These are phyloP conservation scores for Hippasteria phrygiana DNA, from an alignment of 53 echinoderm and acorn worm species.

Conservation along the genomic window DNA sequence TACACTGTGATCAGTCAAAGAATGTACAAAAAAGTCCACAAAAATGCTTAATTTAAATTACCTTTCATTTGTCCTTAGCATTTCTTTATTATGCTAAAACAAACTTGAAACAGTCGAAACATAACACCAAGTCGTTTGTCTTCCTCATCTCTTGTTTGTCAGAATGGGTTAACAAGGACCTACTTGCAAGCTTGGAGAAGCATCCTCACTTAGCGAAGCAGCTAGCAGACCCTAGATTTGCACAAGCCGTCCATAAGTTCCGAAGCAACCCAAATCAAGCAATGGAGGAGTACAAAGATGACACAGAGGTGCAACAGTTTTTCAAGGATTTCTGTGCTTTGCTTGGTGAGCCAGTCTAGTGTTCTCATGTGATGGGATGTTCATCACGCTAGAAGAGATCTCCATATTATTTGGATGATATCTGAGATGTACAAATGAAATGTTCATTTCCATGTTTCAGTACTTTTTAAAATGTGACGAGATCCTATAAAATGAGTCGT, in stretches of 20 bases:
- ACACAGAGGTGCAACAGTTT: conserved; percentile 86
- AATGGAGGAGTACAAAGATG: conserved; percentile 75
- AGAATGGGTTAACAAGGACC: conserved; percentile 90
- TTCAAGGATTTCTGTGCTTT: conserved; percentile 91
- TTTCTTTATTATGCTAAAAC: too few relatives aligned
- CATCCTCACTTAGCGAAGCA: conserved; percentile 79
- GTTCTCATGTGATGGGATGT: not conserved
- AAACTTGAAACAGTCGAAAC: not conserved
- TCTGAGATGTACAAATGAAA: too few relatives aligned
- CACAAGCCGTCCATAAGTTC: conserved; percentile 84
- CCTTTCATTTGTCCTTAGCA: too few relatives aligned
- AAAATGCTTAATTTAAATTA: too few relatives aligned
- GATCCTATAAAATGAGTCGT: too few relatives aligned
- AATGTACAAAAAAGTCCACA: too few relatives aligned
- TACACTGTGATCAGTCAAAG: too few relatives aligned
- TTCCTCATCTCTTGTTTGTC: not conserved
- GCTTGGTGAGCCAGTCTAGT: conserved; percentile 72
- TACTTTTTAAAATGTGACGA: too few relatives aligned
- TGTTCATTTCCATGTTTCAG: too few relatives aligned
- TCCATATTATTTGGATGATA: too few relatives aligned
- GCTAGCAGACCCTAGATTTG: conserved; percentile 79
- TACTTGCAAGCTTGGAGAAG: conserved; percentile 84
- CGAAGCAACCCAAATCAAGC: conserved; percentile 87
- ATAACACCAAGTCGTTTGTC: not conserved
- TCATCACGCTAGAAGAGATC: too few relatives aligned